Base-by-base conservation (phyloP, 2,888 invertebrate genomes). In the Ophion ellenae region DNA sequence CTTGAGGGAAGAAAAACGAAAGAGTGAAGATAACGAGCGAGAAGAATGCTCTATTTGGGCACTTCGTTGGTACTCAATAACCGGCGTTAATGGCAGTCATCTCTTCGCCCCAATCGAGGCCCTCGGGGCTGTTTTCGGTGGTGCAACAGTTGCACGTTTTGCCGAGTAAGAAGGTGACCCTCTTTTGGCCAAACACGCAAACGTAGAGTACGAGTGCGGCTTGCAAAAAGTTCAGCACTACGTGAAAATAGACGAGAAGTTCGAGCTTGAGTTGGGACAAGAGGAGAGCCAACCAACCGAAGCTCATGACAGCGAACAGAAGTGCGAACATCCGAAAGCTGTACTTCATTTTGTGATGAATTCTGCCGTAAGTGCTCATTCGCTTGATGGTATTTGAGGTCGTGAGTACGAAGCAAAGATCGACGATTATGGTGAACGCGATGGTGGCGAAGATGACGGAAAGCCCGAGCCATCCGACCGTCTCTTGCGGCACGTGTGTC, bases 101-200 rank as follows among this genome's bases (percentile, higher is more conserved):
- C 94, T 98, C 98, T 91, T 98, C 98, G 0, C 98, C 98, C 97
- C 97, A 98, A 91, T 98, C 97, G n/a, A 96, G 96, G 0, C 96
- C 95, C 2, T 96, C 96, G 9, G 87, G 80, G 0, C 96, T 96
- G 87, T 97, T 96, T 10, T 91, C 91, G 6, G 94, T 94, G 78
- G 94, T 94, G 89, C 95, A 96, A 86, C 95, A 96, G 71, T 95
- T 93, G 94, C 97, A 98, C 77, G 97, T 97, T 94, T 98, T 97
- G 85, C 96, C 96, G 70, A 98, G 94, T 80, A 98, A 94, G 94
- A 97, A 97, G 10, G 96, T 96, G 1, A 98, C 97, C 91, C 97
- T 97, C 85, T 96, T 96, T 91, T 97, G 97, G 76, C 97, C 96
- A 73, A 97, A 94, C 17, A 98, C 95, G 89, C 97, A 97, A 75